Conservation (phyloP, 2,797 vertebrate genomes). For the Hipposideros larvatus region DNA sequence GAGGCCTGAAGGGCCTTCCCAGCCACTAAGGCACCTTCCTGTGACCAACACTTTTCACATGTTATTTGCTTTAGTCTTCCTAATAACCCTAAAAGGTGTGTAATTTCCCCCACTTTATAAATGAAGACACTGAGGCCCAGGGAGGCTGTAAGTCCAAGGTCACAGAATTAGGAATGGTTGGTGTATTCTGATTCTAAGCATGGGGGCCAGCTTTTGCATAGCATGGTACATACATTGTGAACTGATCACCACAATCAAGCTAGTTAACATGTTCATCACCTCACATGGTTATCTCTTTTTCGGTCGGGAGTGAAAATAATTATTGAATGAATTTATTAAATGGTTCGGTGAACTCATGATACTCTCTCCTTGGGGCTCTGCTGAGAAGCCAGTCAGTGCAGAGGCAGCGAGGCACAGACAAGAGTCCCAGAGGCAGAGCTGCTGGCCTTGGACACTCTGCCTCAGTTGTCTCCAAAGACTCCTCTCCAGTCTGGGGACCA, state of each 20-base stretch:
- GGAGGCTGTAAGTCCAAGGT: not conserved
- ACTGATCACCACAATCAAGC: not conserved
- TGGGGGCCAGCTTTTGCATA: not conserved
- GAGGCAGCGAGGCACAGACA: not conserved
- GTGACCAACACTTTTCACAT: not conserved
- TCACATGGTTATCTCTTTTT: not conserved
- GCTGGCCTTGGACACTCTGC: not conserved
- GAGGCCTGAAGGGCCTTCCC: not conserved
- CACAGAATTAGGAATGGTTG: not conserved
- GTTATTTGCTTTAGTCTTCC: not conserved
- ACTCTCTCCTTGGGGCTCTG: not conserved
- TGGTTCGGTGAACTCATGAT: not conserved
- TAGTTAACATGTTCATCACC: not conserved
- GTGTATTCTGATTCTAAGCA: not conserved
- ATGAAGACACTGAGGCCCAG: not conserved
- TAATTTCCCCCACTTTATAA: not conserved
- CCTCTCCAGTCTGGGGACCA: not conserved
- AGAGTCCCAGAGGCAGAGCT: not conserved
- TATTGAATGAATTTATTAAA: constrained; percentile 15
- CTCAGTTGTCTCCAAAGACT: not conserved
- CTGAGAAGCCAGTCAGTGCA: not conserved
- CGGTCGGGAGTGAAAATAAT: not conserved
- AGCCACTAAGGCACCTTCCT: not conserved
- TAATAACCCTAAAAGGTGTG: not conserved
- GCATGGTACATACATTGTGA: not conserved